Conservation (phyloP, 2,888 invertebrate genomes). For the Nipponacmea schrenckii region DNA sequence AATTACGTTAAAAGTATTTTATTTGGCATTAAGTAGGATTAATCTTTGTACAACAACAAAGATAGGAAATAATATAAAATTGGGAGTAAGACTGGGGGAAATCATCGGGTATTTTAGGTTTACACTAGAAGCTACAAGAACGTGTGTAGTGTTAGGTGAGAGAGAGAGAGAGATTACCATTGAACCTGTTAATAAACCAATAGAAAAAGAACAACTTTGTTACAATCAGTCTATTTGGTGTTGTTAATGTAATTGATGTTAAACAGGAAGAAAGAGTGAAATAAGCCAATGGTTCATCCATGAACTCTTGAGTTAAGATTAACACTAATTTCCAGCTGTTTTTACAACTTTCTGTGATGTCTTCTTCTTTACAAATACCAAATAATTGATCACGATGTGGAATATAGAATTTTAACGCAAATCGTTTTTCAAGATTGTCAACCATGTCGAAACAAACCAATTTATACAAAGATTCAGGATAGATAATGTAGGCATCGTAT, state of each 20-base stretch:
- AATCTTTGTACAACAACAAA: no score
- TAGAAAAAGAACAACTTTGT: no score
- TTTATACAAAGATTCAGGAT: background rate
- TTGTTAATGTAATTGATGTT: background rate
- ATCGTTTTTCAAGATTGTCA: background rate
- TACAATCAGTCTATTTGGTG: slow-evolving; percentile 8
- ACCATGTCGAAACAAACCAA: slow-evolving; percentile 2
- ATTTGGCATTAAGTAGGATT: no score
- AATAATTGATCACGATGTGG: background rate
- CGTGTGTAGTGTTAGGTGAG: no score
- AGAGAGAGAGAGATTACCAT: no score
- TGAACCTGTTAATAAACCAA: no score
- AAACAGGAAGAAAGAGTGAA: slow-evolving; percentile 1
- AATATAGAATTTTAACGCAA: background rate
- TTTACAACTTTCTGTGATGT: background rate
- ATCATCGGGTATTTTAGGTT: no score
- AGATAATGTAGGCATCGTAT: background rate
- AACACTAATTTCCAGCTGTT: slow-evolving; percentile 1
- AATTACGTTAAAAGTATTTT: no score
- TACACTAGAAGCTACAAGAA: no score
- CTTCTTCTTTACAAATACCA: background rate
- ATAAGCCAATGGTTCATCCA: background rate
- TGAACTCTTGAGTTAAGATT: slow-evolving; percentile 5
- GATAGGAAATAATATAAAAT: no score
- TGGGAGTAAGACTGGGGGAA: no score